phyloP scores from a whole-genome alignment of 2,888 invertebrate genomes.

The Piscicola geometra region DNA sequence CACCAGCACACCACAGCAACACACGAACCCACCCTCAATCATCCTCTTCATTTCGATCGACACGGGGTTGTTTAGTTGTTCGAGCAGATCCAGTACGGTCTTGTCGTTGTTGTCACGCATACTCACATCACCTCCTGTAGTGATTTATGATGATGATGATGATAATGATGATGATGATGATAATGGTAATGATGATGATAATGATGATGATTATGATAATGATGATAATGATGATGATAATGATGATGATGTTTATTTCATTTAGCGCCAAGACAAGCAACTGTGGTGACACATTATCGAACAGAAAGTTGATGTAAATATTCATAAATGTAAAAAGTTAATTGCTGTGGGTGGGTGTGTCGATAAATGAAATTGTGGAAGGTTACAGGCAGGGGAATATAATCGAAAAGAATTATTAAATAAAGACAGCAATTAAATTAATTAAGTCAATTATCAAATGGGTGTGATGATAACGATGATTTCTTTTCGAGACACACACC shows the following conservation, averaged over 20 bases:
- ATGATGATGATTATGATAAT: constrained; percentile 14
- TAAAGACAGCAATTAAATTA: too few species aligned
- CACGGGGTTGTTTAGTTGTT: constrained; percentile 81
- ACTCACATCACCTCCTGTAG: constrained; percentile 71
- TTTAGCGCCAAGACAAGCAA: too few species aligned
- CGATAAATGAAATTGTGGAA: too few species aligned
- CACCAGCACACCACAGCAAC: too few species aligned
- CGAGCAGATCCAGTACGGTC: constrained; percentile 79
- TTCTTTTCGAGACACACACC: constrained; percentile 42
- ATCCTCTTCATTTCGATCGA: constrained; percentile 79
- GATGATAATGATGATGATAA: neutral
- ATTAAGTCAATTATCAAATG: too few species aligned
- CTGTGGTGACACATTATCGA: too few species aligned
- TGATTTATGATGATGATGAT: neutral
- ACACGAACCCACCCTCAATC: constrained; percentile 59
- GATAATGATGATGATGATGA: neutral
- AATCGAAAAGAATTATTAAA: too few species aligned
- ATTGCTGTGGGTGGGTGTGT: too few species aligned
- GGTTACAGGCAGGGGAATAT: too few species aligned
- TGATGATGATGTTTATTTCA: neutral
- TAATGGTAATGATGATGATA: neutral
- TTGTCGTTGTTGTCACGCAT: constrained; percentile 74
- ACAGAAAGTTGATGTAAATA: too few species aligned
- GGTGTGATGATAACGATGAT: neutral
- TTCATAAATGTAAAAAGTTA: too few species aligned